These are phyloP conservation scores for Dicentrarchus labrax DNA, from an alignment of 2,113 vertebrate genomes.

Conservation along the genomic window DNA sequence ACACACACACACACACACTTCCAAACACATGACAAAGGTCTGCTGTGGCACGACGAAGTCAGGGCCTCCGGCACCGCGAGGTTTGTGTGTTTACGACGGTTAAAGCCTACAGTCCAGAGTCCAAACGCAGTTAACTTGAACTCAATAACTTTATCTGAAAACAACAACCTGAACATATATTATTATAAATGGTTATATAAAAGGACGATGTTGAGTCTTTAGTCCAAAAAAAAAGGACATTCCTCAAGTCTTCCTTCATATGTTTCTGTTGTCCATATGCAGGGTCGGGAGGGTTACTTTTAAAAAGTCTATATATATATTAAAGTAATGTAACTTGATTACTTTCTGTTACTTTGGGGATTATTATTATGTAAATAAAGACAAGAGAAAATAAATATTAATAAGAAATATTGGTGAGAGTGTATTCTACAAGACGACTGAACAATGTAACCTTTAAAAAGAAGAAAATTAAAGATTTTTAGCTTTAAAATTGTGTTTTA, in stretches of 20 bases:
- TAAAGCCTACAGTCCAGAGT: slow-evolving; percentile 47
- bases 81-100: background rate
- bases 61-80: slow-evolving; percentile 12
- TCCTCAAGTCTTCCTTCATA: background rate
- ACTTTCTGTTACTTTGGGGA: too few species aligned
- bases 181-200: background rate
- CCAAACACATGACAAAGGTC: slow-evolving; percentile 54
- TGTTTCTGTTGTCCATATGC: background rate
- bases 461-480: too few species aligned
- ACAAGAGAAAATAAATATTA: too few species aligned
- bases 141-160: too few species aligned
- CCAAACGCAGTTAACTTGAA: slow-evolving; percentile 2
- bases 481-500: too few species aligned
- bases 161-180: background rate
- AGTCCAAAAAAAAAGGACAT: background rate
- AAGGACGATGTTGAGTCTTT: background rate
- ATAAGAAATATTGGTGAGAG: too few species aligned
- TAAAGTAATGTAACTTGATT: too few species aligned
- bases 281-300: too few species aligned
- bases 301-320: too few species aligned
- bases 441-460: too few species aligned
- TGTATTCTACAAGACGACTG: too few species aligned
- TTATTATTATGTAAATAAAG: too few species aligned
- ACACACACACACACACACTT: slow-evolving; percentile 52
- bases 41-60: slow-evolving; percentile 13